Evolutionary conservation across 2,113 vertebrate species (phyloP), one percentile per base, ranked within the genome.

Genomic region (Balaenoptera acutorostrata): DNA sequence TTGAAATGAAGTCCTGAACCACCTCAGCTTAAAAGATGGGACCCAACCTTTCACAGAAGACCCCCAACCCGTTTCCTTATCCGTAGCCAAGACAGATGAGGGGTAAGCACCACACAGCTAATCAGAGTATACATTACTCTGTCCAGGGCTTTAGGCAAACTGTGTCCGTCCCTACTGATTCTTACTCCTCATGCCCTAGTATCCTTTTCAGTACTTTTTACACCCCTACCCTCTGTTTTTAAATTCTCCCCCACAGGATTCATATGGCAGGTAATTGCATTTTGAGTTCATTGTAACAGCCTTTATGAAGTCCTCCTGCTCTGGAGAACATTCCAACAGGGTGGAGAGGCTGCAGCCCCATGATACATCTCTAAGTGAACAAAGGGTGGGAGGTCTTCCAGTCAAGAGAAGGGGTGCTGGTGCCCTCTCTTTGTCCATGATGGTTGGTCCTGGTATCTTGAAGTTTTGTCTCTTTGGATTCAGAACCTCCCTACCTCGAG

Each of bases 371-470:
- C 31, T 10, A 23, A 36, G 29, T 3, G 15, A 25, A 1, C 18
- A 14, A 39, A 41, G 23, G 52, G 55, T 31, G 46, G 31, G 11
- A 17, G 46, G 5, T 36, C 9, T 57, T 52, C 3, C 11, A 5
- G 39, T 12, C 41, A 25, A 15, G 55, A 63, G 66, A 27, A 78
- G 44, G 8, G 12, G 0, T 9, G 1, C 8, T 0, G 0, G 2
- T 11, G 6, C n/a, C 20, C 33, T 31, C 14, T 55, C 29, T 23
- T 57, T 15, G 41, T 59, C 44, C 21, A 0, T 20, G 27, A 27
- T 5, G 2, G 13, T 31, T n/a, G 2, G n/a, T 61, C 78, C 20
- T 31, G 6, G n/a, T 0, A 1, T 23, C 49, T 39, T 12, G 2
- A 64, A 18, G 52, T 68, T 78, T 13, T 46, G 39, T 85, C 84